A percentile compares a stretch with the other conserved stretches of the same genome.
These are phyloP conservation scores for Anoplolepis gracilipes DNA, from an alignment of 1,140 invertebrate genomes.

Conservation along the genomic window DNA sequence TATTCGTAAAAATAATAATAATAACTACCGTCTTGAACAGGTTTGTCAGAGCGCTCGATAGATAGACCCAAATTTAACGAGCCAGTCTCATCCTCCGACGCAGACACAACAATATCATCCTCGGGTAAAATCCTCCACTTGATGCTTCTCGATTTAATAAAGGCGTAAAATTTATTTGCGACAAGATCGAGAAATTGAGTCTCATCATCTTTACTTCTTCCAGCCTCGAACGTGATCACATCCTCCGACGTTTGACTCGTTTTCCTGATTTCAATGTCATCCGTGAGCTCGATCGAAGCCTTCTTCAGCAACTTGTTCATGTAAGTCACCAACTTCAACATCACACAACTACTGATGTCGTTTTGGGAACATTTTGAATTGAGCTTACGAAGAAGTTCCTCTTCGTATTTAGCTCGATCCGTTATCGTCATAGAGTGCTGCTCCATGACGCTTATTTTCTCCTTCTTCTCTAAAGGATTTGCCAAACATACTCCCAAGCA, in stretches of 20 bases:
- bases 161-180: conserved; percentile 90
- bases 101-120: conserved; percentile 91
- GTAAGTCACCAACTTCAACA: conserved; percentile 92
- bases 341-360: conserved; percentile 92
- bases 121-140: conserved; percentile 89
- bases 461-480: conserved; percentile 83
- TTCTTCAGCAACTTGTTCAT: conserved; percentile 93
- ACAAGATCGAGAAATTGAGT: conserved; percentile 90
- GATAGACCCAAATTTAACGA: conserved; percentile 91
- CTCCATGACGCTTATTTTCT: conserved; percentile 82
- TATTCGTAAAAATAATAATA: not conserved
- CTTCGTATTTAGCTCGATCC: conserved; percentile 87
- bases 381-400: conserved; percentile 90
- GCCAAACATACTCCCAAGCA: conserved; percentile 73
- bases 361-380: conserved; percentile 91
- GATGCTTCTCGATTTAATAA: conserved; percentile 89
- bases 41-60: conserved; percentile 87
- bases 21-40: conserved; percentile 81
- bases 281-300: conserved; percentile 90
- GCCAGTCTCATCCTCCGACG: conserved; percentile 89
- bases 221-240: conserved; percentile 80
- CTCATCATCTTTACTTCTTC: conserved; percentile 87
- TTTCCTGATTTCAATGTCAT: conserved; percentile 92
- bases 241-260: conserved; percentile 86
- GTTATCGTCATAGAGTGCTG: conserved; percentile 81